Base-by-base conservation (phyloP, 2,113 vertebrate species). In the Scomber scombrus region DNA sequence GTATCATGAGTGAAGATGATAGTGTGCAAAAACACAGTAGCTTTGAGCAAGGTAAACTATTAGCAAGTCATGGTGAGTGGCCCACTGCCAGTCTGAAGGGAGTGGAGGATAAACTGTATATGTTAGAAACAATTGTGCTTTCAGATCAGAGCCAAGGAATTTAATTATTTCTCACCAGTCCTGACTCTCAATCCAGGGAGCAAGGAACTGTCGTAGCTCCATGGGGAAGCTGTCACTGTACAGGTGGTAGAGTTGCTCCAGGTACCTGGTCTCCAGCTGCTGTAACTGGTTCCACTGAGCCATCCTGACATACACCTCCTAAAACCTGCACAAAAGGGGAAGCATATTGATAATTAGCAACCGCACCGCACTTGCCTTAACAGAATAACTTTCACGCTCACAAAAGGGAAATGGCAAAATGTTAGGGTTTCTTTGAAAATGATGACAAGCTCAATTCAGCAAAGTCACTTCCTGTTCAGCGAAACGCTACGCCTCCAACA, bases 141-240 rank as follows among this genome's bases (percentile, higher is more conserved):
- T 75, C 13, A 71, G 16, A 18, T 19, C 12, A 71, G 14, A 74
- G 11, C 2, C 11, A 0, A 11, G 6, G 2, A 57, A 50, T 57
- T 15, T 0, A 75, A 26, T 16, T 21, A 31, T 26, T 71, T 34
- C 95, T 92, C 75, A 99, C 98, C 98, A 99, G 80, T 99, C 98
- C 88, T 99, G 98, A 90, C 97, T 99, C 89, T 99, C 98, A 1
- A 99, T 99, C 98, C 98, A 99, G 0, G 97, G 97, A 6, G 98
- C 98, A 54, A 99, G 96, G 83, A 99, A 99, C 91, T 99, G 98
- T 69, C 98, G 94, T 0, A 99, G 95, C 91, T 99, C 98, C 98
- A 99, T 99, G 3, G 98, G 98, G 70, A 99, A 99, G 93, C 98
- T 99, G 95, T 99, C 98, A 0, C 98, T 99, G 94, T 99, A 99